Base-by-base conservation (phyloP, 2,797 vertebrate genomes). In the Syngnathus rostellatus region DNA sequence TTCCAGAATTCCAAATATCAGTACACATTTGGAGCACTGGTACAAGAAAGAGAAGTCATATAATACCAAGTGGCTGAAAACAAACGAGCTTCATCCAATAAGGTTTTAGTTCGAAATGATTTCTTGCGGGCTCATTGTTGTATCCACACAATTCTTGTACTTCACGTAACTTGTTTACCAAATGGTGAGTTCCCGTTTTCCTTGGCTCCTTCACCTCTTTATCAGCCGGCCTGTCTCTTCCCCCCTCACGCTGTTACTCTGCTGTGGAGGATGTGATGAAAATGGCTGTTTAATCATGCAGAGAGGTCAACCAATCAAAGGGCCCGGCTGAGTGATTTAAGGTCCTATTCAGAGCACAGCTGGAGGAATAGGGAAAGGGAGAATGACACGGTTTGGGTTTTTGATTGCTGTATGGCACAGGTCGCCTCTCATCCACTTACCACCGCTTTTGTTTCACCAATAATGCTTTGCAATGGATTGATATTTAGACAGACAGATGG, bases 231-330 rank as follows among this genome's bases (percentile, higher is more conserved):
- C 75, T 65, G 68, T 69, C 76, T 25, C 21, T 31, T 69, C 61
- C 50, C 21, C n/a, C 58, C 11, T 74, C 77, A 71, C 73, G 74
- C 70, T 83, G 73, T 80, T 75, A 77, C 82, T 81, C 79, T 79
- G 66, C 75, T 72, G 69, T 53, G 70, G 77, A 76, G 82, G 83
- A 79, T 62, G 70, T 87, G 86, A 87, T 89, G 88, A 87, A 87
- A 89, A 88, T 85, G 85, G 77, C 86, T 87, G 85, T 83, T 89
- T 88, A 88, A 88, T 88, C 86, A 88, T 89, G 86, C 88, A 84
- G 86, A 84, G 86, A 87, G 85, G 84, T 87, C 85, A 84, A 82
- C 85, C 86, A 87, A 88, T 89, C 88, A 86, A 81, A 83, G 78
- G 76, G 73, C 80, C 71, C 3, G 74, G 72, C 77, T 1, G 68